These are phyloP conservation scores for Drosophila eohydei DNA, from an alignment of 2,888 invertebrate genomes.

Conservation along the genomic window DNA sequence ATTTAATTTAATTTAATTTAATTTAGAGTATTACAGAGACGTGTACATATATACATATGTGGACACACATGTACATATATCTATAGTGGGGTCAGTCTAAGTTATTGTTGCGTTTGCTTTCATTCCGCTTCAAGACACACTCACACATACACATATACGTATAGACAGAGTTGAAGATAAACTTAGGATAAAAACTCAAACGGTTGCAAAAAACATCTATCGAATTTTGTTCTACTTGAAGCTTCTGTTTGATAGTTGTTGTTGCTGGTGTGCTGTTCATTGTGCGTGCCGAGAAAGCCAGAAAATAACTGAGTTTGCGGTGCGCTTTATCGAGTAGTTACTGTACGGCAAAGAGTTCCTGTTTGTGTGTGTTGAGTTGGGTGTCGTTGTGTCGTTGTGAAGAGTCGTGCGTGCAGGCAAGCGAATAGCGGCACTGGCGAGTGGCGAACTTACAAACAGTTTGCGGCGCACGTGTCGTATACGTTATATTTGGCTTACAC, in stretches of 20 bases:
- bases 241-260: slow-evolving; percentile 38
- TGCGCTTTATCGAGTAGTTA: slow-evolving; percentile 63
- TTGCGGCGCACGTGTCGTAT: slow-evolving; percentile 70
- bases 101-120: slow-evolving; percentile 42
- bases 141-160: slow-evolving; percentile 24
- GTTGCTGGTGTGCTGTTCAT: slow-evolving; percentile 40
- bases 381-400: slow-evolving; percentile 16
- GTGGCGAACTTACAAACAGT: slow-evolving; percentile 67
- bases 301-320: slow-evolving; percentile 69
- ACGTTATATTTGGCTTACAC: slow-evolving; percentile 76
- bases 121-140: slow-evolving; percentile 29
- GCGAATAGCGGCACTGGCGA: slow-evolving; percentile 62
- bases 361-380: slow-evolving; percentile 30
- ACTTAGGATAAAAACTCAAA: slow-evolving; percentile 24
- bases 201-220: slow-evolving; percentile 59
- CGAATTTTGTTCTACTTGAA: slow-evolving; percentile 62
- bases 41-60: neutral
- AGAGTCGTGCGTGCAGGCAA: slow-evolving; percentile 68
- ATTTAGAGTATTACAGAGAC: slow-evolving; percentile 1
- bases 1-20: neutral
- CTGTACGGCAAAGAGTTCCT: slow-evolving; percentile 60
- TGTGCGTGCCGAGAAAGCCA: slow-evolving; percentile 68
- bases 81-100: slow-evolving; percentile 14
- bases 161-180: slow-evolving; percentile 31
- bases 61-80: neutral